Percentiles rank a stretch among this genome's conserved stretches.
Conservation (phyloP, 2,797 vertebrate genomes). For the Acipenser oxyrinchus region DNA sequence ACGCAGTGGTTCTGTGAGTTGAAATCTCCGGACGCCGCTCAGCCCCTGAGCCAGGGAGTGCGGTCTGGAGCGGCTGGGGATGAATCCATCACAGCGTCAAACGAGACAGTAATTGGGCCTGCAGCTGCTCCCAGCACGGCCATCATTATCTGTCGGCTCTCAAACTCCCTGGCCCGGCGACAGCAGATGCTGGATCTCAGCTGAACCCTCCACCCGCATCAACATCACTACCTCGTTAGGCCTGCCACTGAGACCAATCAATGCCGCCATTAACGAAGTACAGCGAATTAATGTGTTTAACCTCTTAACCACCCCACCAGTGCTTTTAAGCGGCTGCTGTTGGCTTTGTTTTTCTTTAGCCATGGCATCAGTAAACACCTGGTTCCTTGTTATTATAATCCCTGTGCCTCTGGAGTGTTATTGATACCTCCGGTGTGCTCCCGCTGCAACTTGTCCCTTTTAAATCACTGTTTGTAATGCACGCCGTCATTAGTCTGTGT, state of each 20-base stretch:
- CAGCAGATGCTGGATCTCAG: slow-evolving; percentile 21
- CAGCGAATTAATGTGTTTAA: slow-evolving; percentile 47
- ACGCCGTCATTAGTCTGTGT: too few relatives aligned
- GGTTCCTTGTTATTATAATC: too few relatives aligned
- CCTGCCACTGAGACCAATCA: slow-evolving; percentile 52
- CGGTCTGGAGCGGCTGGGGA: slow-evolving; percentile 2
- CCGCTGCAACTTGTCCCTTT: too few relatives aligned
- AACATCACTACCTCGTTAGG: slow-evolving; percentile 46
- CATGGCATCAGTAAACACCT: too few relatives aligned
- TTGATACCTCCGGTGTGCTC: too few relatives aligned
- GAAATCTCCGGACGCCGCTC: too few relatives aligned
- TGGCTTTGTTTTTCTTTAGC: too few relatives aligned
- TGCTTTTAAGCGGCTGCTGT: background rate
- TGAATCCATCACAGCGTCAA: slow-evolving; percentile 9
- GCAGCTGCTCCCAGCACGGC: slow-evolving; percentile 17
- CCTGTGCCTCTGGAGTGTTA: too few relatives aligned
- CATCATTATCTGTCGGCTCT: slow-evolving; percentile 10
- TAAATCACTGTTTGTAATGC: too few relatives aligned
- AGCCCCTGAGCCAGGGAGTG: background rate
- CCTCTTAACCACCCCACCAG: slow-evolving; percentile 25
- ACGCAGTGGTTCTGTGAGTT: too few relatives aligned
- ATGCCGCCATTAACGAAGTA: slow-evolving; percentile 54
- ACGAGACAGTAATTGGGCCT: slow-evolving; percentile 16
- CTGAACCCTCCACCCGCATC: slow-evolving; percentile 28
- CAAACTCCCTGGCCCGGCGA: background rate